phyloP scores from a whole-genome alignment of 1,140 invertebrate genomes.

The Solen grandis region DNA sequence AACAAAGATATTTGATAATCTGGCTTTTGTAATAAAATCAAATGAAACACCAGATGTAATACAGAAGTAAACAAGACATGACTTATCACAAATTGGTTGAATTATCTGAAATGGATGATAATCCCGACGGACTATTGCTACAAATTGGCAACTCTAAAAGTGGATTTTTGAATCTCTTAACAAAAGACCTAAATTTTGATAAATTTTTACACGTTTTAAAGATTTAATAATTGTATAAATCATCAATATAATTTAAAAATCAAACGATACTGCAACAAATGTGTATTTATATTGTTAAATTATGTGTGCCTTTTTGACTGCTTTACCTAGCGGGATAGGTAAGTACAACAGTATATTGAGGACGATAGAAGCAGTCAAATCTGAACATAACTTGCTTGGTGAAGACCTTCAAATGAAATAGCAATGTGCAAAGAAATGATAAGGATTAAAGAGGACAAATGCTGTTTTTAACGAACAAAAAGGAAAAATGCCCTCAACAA shows the following conservation, averaged over 20 bases:
- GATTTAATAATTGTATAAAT: constrained; percentile 4
- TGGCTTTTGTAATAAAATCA: no score
- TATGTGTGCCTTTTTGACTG: no score
- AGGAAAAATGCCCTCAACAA: constrained; percentile 61
- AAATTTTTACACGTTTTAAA: not conserved
- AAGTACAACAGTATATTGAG: not conserved
- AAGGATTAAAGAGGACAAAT: constrained; percentile 78
- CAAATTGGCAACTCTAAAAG: constrained; percentile 22
- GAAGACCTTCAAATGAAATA: not conserved
- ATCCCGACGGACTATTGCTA: constrained; percentile 23
- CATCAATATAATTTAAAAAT: not conserved
- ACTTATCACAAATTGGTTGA: no score
- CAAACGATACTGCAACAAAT: not conserved
- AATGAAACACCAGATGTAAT: no score
- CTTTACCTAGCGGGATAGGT: constrained; percentile 3
- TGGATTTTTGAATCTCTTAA: constrained; percentile 23
- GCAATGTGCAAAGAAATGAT: constrained; percentile 35
- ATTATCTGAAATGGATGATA: no score
- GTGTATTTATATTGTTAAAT: no score
- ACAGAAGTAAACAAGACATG: no score
- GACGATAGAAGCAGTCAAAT: not conserved
- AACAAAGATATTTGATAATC: no score
- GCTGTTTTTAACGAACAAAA: constrained; percentile 72
- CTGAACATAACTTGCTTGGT: not conserved
- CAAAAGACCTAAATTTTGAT: not conserved